Conservation (phyloP, 2,113 vertebrate genomes). For the Psittacula cyanocephala region DNA sequence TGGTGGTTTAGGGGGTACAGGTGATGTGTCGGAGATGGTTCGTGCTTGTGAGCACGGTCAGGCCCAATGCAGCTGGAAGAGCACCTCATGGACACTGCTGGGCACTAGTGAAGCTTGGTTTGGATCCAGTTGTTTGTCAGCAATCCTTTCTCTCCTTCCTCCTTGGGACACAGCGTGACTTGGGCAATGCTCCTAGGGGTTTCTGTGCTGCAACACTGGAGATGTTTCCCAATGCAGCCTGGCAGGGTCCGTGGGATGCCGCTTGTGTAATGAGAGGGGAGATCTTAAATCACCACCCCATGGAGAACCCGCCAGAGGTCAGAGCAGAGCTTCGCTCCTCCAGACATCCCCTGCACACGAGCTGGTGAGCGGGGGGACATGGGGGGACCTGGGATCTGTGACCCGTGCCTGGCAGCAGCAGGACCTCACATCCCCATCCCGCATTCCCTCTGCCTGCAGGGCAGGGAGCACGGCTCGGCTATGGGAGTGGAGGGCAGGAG, state of each 20-base stretch:
- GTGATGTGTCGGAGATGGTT: neutral
- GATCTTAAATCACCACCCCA: fast-evolving
- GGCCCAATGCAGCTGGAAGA: neutral
- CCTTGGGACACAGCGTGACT: neutral
- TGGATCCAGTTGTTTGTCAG: neutral
- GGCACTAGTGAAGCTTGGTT: neutral
- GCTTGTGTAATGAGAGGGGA: neutral
- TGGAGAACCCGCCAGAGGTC: fast-evolving
- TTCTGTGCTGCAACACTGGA: neutral
- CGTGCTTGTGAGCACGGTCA: fast-evolving
- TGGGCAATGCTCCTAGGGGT: neutral
- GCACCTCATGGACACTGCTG: neutral
- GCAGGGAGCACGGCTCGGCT: neutral
- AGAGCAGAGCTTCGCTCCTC: neutral
- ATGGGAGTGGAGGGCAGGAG: neutral
- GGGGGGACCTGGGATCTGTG: neutral
- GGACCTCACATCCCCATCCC: neutral
- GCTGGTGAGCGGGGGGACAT: fast-evolving
- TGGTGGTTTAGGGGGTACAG: fast-evolving
- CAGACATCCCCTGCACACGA: neutral
- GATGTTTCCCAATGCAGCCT: neutral
- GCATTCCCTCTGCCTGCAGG: neutral
- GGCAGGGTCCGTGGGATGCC: fast-evolving
- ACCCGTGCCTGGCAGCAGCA: neutral
- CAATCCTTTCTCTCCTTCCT: neutral